Base-by-base conservation (phyloP, 2,888 invertebrate genomes). In the Agrochola macilenta region DNA sequence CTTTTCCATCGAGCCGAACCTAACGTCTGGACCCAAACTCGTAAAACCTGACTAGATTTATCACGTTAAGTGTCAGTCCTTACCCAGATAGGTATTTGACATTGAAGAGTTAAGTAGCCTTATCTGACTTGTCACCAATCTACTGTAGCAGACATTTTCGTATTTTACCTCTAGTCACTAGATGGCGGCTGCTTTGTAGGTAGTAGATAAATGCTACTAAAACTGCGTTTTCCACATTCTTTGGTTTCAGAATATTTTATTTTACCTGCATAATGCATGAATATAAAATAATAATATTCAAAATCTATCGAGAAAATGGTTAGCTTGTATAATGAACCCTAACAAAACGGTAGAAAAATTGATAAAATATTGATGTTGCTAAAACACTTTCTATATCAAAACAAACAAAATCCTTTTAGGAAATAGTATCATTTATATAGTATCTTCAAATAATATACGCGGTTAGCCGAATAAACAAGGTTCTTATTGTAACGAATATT, bases 1-100 rank as follows among this genome's bases (percentile, higher is more conserved):
- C 26, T 14, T 66, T 30, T 49, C 23, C 23, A 23, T 23, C 9
- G 30, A 17, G 65, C 8, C 12, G 35, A 54, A 17, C 26, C 65
- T 26, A 5, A 58, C 8, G 39, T 39, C 12, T 2, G 57, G 39
- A 2, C 23, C n/a, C 11, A 69, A 64, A 52, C 52, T 72, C 58
- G 63, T 72, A 23, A 78, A 78, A 65, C 26, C n/a, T 57, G 43
- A 8, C 39, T 68, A 64, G 49, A 84, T 84, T 74, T 64, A 71
- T 71, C 60, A 43, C 49, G 68, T 68, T 20, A 65, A 63, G 26
- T 35, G 35, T 3, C 35, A 30, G 12, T 14, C 64, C 61, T 68
- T 43, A 58, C 68, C 12, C 14, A 65, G 60, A 68, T 60, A 83
- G 39, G 57, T 35, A 57, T 60, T 57, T 65, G 78, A 83, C 79